phyloP scores from a whole-genome alignment of 2,797 vertebrate species.

The Lagodon rhomboides region DNA sequence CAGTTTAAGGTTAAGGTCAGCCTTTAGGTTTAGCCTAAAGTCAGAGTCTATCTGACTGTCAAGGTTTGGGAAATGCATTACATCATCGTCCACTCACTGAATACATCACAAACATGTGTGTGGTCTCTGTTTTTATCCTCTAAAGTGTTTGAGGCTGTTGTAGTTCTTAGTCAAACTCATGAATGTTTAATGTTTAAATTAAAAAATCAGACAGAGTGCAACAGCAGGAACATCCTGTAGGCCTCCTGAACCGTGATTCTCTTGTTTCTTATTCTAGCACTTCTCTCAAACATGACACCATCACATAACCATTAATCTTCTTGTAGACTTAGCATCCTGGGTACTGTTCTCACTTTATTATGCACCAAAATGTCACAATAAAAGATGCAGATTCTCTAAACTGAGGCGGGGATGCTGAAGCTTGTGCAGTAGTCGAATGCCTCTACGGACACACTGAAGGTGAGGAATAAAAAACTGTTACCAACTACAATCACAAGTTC shows the following conservation, averaged over 20 bases:
- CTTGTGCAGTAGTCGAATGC: not conserved
- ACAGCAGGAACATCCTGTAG: not conserved
- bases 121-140: not conserved
- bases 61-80: not conserved
- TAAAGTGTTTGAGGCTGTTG: not conserved
- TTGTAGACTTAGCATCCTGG: not conserved
- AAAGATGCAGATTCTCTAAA: not conserved
- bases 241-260: not conserved
- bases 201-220: not conserved
- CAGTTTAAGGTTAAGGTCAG: not conserved
- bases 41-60: not conserved
- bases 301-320: not conserved
- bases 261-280: not conserved
- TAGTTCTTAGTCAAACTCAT: conserved; percentile 9
- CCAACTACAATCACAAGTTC: not conserved
- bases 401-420: not conserved
- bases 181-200: conserved; percentile 25
- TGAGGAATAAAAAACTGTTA: not conserved
- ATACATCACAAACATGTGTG: not conserved
- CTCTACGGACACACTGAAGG: not conserved
- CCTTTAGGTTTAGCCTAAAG: not conserved
- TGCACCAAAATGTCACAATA: not conserved
- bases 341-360: not conserved
- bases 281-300: not conserved
- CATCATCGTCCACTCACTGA: not conserved